Base-by-base conservation (phyloP, 2,797 vertebrate species). In the Propithecus perrieri region DNA sequence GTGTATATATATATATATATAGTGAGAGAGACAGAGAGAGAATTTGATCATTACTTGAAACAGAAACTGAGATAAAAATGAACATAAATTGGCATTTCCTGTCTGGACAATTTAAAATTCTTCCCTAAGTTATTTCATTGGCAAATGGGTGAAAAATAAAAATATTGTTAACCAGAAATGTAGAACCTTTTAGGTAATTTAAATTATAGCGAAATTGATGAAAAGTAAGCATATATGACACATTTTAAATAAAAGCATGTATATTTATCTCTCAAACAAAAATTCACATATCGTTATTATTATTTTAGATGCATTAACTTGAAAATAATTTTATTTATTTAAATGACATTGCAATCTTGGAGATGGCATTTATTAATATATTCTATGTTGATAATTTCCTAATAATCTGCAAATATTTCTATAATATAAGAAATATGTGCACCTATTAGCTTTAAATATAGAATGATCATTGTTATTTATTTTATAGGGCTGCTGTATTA, bases 291-390 rank as follows among this genome's bases (percentile, higher is more conserved):
- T 38, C 38, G 4, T 41, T 50, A 57, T 46, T 61, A 67, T 43
- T 86, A 43, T 59, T 90, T 87, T 59, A 69, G 57, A 53, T 30
- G 18, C 4, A 5, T 53, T 43, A 57, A 74, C 33, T 78, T 90
- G 55, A 96, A 93, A 72, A 59, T 53, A 57, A 59, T 72, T 88
- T 88, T 91, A 94, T 74, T 89, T 89, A 48, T 28, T 72, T 83
- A 87, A 65, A 53, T 72, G 55, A 85, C 46, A 91, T 76, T 75
- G 7, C 1, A 65, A 41, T 43, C 15, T 63, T 61, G 5, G 4
- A 8, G 10, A 53, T 85, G 8, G 4, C 11, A n/a, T 50, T 71
- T 71, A 55, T 57, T 57, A 57, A 26, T 26, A 57, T 71, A 80
- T 79, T 92, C 11, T 80, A 3, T 81, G 35, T 55, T 53, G 90